Evolutionary conservation across 1,140 invertebrate genomes (phyloP), one percentile per base, ranked within the genome.

Genomic region (Dreissena rostriformis): DNA sequence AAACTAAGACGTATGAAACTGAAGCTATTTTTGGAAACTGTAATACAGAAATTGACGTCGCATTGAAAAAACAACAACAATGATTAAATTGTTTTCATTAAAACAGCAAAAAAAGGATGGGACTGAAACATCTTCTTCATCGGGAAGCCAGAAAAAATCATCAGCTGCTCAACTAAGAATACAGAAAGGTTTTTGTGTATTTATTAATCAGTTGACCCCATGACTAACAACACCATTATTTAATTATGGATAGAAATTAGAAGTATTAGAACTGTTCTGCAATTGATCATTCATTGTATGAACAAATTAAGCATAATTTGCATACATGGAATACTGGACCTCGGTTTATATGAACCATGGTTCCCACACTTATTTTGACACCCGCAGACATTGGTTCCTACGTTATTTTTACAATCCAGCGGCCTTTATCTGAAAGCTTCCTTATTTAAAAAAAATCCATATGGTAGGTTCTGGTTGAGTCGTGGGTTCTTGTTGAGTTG

Each of bases 41-140:
- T n/a, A n/a, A n/a, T n/a, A n/a, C n/a, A n/a, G n/a, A 68, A 10
- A 53, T 79, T 1, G 26, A 66, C 57, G 53, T 61, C 68, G 51
- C 65, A 17, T 67, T 22, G 49, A 5, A 67, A n/a, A 53, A 1
- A 28, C 5, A 26, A 22, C 55, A 93, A 63, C n/a, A 75, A 99
- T 99, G 98, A 99, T 99, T 94, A 99, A 98, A 96, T 95, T 99
- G 94, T 99, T 99, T 95, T 98, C 98, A 76, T 95, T 99, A 91
- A 99, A 99, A 95, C 97, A 99, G 95, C 97, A 98, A 94, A 98
- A 98, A 95, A 99, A 99, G 95, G 97, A 99, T 95, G 98, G 97
- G 88, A 97, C 96, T 51, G 90, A 88, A 91, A 95, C 96, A 77
- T 95, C 87, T 39, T 88, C 94, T 95, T 86, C 87, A 82, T 92